Base-by-base conservation (phyloP, 2,113 vertebrate species). In the Centropristis striata region DNA sequence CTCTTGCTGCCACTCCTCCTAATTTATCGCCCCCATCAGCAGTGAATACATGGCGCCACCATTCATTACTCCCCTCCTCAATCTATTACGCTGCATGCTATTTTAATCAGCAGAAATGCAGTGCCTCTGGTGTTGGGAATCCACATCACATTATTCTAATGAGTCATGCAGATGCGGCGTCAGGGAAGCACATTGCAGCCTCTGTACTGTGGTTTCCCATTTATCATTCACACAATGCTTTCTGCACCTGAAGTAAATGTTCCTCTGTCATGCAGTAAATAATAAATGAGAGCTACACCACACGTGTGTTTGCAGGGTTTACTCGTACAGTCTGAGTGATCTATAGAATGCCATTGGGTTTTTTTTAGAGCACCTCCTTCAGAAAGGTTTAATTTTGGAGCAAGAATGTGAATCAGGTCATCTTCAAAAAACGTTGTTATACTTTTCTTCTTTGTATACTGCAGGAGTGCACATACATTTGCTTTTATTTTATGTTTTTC, bases 21-120 rank as follows among this genome's bases (percentile, higher is more conserved):
- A 61, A 84, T 81, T 75, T 47, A 55, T 28, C 44, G 41, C 54
- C 36, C 61, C 39, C 59, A 64, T 72, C 68, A 74, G 60, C 72
- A 46, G 41, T 8, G 68, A 70, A 44, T 8, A 21, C 71, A 70
- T 76, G 11, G 2, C 21, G 1, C 57, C 36, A 27, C 44, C 27
- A 2, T 75, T 69, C 44, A 47, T 74, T 71, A 61, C 41, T 59
- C 80, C 28, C 39, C 64, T 71, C 55, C 71, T 83, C 60, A 51
- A 27, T 69, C 75, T 74, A 50, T 88, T 68, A 74, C 46, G 2
- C 53, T 5, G 50, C 57, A 80, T 86, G 71, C 68, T 83, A n/a
- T 84, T 89, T 87, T 86, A 87, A 89, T 88, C 80, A 86, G 79
- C 66, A 47, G 75, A 74, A 84, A 72, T 63, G 42, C 42, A 14